These are phyloP conservation scores for Hyposmocoma kahamanoa DNA, from an alignment of 1,140 invertebrate species.

Conservation along the genomic window DNA sequence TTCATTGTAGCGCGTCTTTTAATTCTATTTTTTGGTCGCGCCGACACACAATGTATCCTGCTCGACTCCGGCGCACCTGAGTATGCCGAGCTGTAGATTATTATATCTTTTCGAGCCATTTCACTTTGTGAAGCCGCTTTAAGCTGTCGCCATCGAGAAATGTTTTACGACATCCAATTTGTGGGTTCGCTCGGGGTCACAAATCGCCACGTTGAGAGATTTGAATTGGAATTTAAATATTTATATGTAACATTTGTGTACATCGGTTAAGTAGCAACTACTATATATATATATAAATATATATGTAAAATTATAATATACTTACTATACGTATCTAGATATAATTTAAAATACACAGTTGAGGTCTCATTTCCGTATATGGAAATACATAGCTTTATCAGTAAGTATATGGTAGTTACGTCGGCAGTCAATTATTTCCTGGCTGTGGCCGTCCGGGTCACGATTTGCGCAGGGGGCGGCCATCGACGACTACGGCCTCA, in stretches of 20 bases:
- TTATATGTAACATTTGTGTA: background rate
- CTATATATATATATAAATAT: no score
- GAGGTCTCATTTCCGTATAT: no score
- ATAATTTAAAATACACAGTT: background rate
- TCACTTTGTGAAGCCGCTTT: conserved; percentile 52
- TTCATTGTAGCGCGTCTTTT: conserved; percentile 57
- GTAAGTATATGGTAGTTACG: background rate
- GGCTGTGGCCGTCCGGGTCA: conserved; percentile 17
- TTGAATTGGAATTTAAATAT: background rate
- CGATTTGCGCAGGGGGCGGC: conserved; percentile 18
- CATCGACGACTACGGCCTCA: no score
- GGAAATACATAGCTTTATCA: no score
- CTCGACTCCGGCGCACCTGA: conserved; percentile 46
- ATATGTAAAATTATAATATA: no score
- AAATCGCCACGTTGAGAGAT: no score
- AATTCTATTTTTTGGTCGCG: conserved; percentile 61
- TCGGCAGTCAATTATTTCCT: conserved; percentile 11
- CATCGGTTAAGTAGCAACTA: no score
- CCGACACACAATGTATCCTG: conserved; percentile 48
- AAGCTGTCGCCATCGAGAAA: no score
- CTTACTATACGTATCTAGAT: background rate
- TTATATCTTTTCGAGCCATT: conserved; percentile 33
- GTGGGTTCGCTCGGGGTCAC: no score
- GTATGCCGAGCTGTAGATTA: conserved; percentile 30
- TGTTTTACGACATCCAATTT: no score